Percentiles rank a stretch among this genome's conserved stretches.
phyloP scores from a whole-genome alignment of 2,888 invertebrate genomes.

The Erebia aethiops region DNA sequence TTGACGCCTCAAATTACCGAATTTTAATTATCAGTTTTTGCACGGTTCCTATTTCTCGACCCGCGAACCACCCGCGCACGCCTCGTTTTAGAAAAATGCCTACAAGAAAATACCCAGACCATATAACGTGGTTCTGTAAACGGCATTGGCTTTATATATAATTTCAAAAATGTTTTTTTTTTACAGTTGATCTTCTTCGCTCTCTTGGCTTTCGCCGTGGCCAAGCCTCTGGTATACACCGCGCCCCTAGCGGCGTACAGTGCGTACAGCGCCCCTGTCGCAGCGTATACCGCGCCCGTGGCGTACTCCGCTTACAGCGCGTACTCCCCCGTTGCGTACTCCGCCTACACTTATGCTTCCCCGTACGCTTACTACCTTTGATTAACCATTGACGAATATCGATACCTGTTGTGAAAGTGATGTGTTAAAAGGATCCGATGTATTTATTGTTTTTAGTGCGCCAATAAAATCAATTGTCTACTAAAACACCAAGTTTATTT shows the following conservation, averaged over 20 bases:
- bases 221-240: conserved; percentile 57
- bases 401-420: conserved; percentile 10
- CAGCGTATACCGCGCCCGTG: conserved; percentile 55
- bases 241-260: conserved; percentile 53
- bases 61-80: no score
- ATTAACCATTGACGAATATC: conserved; percentile 18
- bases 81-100: no score
- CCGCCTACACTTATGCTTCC: conserved; percentile 52
- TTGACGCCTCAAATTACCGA: no score
- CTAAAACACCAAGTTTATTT: neutral
- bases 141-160: no score
- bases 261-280: conserved; percentile 50
- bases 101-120: no score
- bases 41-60: no score
- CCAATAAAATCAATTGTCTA: conserved; percentile 8
- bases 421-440: conserved; percentile 17
- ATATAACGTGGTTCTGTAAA: no score
- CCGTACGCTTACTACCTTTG: conserved; percentile 54
- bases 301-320: conserved; percentile 62
- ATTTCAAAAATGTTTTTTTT: conserved; percentile 42
- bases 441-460: conserved; percentile 30
- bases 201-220: conserved; percentile 72
- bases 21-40: no score
- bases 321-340: conserved; percentile 55
- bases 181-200: conserved; percentile 79